Evolutionary conservation across 2,797 vertebrate genomes (phyloP).

Genomic region (Lacerta bilineata): DNA sequence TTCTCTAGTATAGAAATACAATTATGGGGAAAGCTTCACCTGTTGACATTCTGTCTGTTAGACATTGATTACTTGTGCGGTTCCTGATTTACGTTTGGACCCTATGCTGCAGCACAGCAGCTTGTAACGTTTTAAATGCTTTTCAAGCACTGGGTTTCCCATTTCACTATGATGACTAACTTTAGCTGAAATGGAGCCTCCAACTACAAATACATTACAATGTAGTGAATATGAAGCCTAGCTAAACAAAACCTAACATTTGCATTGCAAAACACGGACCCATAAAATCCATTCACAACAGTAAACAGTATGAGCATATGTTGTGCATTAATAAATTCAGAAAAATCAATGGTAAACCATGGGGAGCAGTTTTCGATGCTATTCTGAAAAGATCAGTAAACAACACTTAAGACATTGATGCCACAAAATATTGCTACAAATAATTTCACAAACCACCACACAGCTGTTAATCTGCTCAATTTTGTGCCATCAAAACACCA

Average conservation of each 20-base stretch:
- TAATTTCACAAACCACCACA: slow-evolving; percentile 34
- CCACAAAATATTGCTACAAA: slow-evolving; percentile 37
- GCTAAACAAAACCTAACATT: neutral
- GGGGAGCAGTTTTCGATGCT: neutral
- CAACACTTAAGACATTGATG: slow-evolving; percentile 19
- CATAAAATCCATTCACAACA: slow-evolving; percentile 24
- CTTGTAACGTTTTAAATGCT: no score
- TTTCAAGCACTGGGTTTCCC: neutral
- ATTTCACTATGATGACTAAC: neutral
- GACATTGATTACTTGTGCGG: no score
- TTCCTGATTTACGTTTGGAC: no score
- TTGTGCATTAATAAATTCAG: slow-evolving; percentile 21
- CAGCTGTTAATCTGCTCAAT: slow-evolving; percentile 46
- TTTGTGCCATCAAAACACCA: slow-evolving; percentile 29
- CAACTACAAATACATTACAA: neutral
- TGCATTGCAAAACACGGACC: slow-evolving; percentile 7
- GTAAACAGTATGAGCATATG: slow-evolving; percentile 16
- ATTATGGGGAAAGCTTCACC: no score
- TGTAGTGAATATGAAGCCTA: slow-evolving; percentile 17
- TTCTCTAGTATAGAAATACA: no score
- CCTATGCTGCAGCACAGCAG: no score
- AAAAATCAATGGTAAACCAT: slow-evolving; percentile 20
- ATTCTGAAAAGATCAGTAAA: slow-evolving; percentile 27
- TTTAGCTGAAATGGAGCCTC: neutral
- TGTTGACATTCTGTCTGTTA: no score